phyloP scores from a whole-genome alignment of 1,140 invertebrate species.

The Thaumatotibia leucotreta region DNA sequence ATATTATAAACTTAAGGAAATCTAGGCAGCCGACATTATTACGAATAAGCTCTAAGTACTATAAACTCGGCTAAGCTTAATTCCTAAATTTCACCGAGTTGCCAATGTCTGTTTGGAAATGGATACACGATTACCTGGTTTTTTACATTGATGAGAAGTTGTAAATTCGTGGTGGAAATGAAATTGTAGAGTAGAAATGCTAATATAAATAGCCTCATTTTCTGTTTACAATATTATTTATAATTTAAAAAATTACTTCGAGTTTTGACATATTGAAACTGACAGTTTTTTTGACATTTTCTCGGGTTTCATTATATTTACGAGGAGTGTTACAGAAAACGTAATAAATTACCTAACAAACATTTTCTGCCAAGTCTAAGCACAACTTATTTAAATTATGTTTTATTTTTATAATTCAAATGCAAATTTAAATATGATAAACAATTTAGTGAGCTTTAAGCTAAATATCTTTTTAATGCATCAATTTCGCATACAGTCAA shows the following conservation, averaged over 20 bases:
- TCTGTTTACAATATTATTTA: constrained; percentile 22
- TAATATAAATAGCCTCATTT: constrained; percentile 25
- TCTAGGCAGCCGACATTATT: background rate
- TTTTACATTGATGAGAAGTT: constrained; percentile 65
- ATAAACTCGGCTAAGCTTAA: background rate
- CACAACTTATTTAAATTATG: too few relatives aligned
- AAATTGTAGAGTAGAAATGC: constrained; percentile 32
- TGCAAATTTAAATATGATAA: too few relatives aligned
- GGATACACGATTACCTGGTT: constrained; percentile 48
- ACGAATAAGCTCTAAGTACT: background rate
- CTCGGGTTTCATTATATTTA: background rate
- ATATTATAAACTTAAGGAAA: too few relatives aligned
- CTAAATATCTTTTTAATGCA: too few relatives aligned
- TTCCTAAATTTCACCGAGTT: background rate
- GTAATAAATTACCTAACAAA: too few relatives aligned
- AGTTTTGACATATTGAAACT: background rate
- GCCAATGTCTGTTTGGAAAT: background rate
- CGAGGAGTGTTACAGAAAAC: background rate
- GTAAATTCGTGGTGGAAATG: constrained; percentile 43
- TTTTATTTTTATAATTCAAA: too few relatives aligned
- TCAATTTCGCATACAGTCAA: too few relatives aligned
- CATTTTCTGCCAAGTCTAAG: too few relatives aligned
- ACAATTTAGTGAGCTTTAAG: too few relatives aligned
- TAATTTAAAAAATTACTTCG: too few relatives aligned
- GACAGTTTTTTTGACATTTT: constrained; percentile 1